These are phyloP conservation scores for Drosophila emarginata DNA, from an alignment of 2,888 invertebrate genomes.

Conservation along the genomic window DNA sequence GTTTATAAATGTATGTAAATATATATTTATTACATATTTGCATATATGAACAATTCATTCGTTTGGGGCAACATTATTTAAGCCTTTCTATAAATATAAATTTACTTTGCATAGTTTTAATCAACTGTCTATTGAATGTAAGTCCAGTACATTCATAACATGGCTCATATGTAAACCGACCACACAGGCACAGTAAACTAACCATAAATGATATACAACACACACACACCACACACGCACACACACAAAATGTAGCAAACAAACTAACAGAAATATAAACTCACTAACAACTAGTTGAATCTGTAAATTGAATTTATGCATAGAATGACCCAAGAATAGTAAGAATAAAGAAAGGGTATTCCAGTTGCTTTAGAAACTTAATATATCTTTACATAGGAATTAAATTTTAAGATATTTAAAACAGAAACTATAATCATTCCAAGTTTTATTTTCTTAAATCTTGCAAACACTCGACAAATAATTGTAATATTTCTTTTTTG, in stretches of 20 bases:
- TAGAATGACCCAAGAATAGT: not conserved
- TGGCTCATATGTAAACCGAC: not conserved
- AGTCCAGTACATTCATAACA: constrained; percentile 30
- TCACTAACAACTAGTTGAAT: constrained; percentile 66
- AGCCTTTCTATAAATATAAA: constrained; percentile 41
- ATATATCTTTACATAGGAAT: too few species aligned
- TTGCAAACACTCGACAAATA: too few species aligned
- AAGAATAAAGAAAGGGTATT: not conserved
- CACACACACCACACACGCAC: not conserved
- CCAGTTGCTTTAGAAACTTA: not conserved
- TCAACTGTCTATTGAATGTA: constrained; percentile 45
- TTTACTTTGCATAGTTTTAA: constrained; percentile 44
- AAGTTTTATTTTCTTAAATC: too few species aligned
- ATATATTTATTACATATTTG: not conserved
- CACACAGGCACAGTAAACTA: not conserved
- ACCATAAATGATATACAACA: constrained; percentile 32
- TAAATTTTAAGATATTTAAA: too few species aligned
- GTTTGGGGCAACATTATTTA: constrained; percentile 28
- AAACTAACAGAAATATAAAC: not conserved
- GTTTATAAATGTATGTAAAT: not conserved
- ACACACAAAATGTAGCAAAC: constrained; percentile 26
- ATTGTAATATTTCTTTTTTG: too few species aligned
- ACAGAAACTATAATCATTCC: too few species aligned
- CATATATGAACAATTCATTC: constrained; percentile 1
- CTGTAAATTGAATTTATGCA: constrained; percentile 33